These are phyloP conservation scores for Zaprionus tsacasi DNA, from an alignment of 1,140 invertebrate species.

Conservation along the genomic window DNA sequence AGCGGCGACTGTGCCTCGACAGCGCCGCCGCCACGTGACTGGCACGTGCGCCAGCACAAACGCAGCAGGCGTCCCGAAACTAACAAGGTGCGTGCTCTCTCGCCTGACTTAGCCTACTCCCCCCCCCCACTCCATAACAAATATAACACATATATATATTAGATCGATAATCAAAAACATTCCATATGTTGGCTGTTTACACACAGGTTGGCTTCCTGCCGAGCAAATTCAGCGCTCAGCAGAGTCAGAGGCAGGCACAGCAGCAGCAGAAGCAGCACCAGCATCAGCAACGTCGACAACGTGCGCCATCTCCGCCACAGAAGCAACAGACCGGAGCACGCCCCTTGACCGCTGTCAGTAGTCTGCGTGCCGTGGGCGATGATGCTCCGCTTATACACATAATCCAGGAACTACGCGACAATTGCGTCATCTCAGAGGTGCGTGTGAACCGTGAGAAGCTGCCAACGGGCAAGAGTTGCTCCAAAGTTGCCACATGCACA, in stretches of 20 bases:
- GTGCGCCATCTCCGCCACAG: constrained; percentile 14
- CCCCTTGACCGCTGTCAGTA: constrained; percentile 66
- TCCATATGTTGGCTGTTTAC: constrained; percentile 6
- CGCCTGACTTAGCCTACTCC: not conserved
- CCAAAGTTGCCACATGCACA: not conserved
- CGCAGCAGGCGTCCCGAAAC: constrained; percentile 69
- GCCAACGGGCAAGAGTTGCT: not conserved
- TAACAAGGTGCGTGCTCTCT: constrained; percentile 48
- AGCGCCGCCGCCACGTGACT: constrained; percentile 65
- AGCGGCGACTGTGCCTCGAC: constrained; percentile 73
- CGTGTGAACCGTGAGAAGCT: constrained; percentile 72
- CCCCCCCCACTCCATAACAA: not conserved
- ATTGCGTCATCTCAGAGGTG: constrained; percentile 80
- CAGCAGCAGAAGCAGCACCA: constrained; percentile 21
- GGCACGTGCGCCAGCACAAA: constrained; percentile 65
- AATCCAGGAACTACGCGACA: constrained; percentile 77
- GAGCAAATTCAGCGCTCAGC: constrained; percentile 44
- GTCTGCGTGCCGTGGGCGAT: constrained; percentile 51
- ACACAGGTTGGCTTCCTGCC: constrained; percentile 28
- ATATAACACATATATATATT: not conserved
- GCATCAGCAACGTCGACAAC: constrained; percentile 25
- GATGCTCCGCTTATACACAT: constrained; percentile 80
- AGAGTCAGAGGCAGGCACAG: constrained; percentile 23
- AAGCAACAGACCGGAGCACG: constrained; percentile 11
- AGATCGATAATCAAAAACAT: constrained; percentile 2